phyloP scores from a whole-genome alignment of 2,888 invertebrate genomes.

The Lampropteryx suffumata region DNA sequence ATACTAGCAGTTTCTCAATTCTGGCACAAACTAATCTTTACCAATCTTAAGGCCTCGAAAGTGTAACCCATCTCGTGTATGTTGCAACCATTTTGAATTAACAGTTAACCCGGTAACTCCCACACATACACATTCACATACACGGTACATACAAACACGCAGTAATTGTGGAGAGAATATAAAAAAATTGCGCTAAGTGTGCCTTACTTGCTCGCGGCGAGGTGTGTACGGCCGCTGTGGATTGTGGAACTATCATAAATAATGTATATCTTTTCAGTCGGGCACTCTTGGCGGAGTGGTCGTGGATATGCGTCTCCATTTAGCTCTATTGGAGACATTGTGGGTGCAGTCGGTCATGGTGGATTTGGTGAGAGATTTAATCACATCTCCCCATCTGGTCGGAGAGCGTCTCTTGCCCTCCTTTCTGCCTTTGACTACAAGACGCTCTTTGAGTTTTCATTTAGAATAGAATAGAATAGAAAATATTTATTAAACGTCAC shows the following conservation, averaged over 20 bases:
- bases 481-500: too few species aligned
- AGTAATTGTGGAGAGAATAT: constrained; percentile 75
- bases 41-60: constrained; percentile 17
- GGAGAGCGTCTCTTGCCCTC: too few species aligned
- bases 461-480: too few species aligned
- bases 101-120: constrained; percentile 47
- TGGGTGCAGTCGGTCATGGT: too few species aligned
- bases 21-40: not conserved
- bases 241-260: constrained; percentile 2
- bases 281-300: too few species aligned
- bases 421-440: too few species aligned
- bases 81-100: constrained; percentile 31
- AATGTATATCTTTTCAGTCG: too few species aligned
- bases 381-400: too few species aligned
- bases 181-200: constrained; percentile 79
- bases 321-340: too few species aligned
- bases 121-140: constrained; percentile 37
- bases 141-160: constrained; percentile 39
- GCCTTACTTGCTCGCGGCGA: constrained; percentile 74
- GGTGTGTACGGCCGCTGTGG: constrained; percentile 52
- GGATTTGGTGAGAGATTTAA: too few species aligned
- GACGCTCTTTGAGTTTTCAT: too few species aligned
- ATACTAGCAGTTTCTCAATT: not conserved
- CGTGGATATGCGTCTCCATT: too few species aligned
- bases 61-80: constrained; percentile 16